These are phyloP conservation scores for Pharmacophagus antenor DNA, from an alignment of 2,888 invertebrate genomes.

Conservation along the genomic window DNA sequence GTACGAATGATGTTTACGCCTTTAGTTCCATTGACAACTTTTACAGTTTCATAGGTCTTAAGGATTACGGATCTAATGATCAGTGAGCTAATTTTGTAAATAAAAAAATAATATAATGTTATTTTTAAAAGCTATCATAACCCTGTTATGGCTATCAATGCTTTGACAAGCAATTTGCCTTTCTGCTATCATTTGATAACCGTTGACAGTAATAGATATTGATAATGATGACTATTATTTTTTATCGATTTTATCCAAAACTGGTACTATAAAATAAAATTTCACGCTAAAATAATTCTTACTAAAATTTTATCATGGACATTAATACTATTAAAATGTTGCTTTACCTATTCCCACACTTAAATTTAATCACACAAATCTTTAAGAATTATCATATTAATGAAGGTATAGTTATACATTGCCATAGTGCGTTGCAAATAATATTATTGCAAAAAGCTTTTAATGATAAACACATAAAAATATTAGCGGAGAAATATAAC, in stretches of 20 bases:
- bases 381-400: slow-evolving; percentile 55
- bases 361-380: slow-evolving; percentile 48
- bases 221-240: not conserved
- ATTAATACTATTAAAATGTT: slow-evolving; percentile 21
- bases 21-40: too few relatives aligned
- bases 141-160: not conserved
- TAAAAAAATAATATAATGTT: not conserved
- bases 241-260: slow-evolving; percentile 15
- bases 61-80: too few relatives aligned
- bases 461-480: slow-evolving; percentile 40
- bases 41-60: too few relatives aligned
- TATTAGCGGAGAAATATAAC: slow-evolving; percentile 35
- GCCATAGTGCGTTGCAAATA: slow-evolving; percentile 39
- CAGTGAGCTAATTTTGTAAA: too few relatives aligned
- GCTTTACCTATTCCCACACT: slow-evolving; percentile 37
- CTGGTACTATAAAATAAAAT: not conserved
- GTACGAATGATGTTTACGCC: too few relatives aligned
- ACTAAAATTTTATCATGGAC: slow-evolving; percentile 14
- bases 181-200: slow-evolving; percentile 36
- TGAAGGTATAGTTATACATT: slow-evolving; percentile 51
- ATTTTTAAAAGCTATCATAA: not conserved
- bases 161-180: slow-evolving; percentile 18
- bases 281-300: not conserved
- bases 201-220: slow-evolving; percentile 54
- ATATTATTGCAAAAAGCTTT: slow-evolving; percentile 47